Percentiles rank a stretch among this genome's conserved stretches.
Conservation (phyloP, 30 jellyfish, hydroid and myxozoan genomes). For the Hydra vulgaris region DNA sequence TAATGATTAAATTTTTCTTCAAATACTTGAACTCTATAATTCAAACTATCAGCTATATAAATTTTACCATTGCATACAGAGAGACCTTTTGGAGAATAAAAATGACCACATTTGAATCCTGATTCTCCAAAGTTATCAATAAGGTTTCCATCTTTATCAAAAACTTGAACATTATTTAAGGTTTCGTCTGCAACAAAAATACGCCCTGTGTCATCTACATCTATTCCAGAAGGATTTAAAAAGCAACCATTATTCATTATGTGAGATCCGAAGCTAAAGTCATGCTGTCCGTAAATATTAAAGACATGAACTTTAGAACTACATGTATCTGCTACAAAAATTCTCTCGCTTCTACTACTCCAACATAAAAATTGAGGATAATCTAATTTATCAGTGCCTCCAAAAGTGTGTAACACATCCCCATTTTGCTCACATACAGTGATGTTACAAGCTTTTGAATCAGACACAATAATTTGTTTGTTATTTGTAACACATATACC, state of each 20-base stretch:
- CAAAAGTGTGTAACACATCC: conserved; percentile 1
- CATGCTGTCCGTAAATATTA: conserved; percentile 13
- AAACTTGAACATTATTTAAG: conserved; percentile 25
- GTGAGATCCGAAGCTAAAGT: conserved; percentile 15
- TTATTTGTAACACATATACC: conserved; percentile 28
- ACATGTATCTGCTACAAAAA: conserved; percentile 34
- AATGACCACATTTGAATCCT: conserved; percentile 20
- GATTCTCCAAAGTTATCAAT: conserved; percentile 29
- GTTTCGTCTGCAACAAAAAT: conserved; percentile 31
- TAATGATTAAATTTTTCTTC: neutral
- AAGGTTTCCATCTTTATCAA: conserved; percentile 27
- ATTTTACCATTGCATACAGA: conserved; percentile 1
- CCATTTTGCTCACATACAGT: conserved; percentile 22
- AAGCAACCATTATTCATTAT: conserved; percentile 27
- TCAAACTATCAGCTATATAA: conserved; percentile 26
- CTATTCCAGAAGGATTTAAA: conserved; percentile 34
- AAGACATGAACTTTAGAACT: conserved; percentile 34
- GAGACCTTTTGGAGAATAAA: conserved; percentile 34
- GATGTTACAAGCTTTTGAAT: conserved; percentile 11
- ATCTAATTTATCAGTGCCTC: conserved; percentile 22
- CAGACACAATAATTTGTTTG: conserved; percentile 14
- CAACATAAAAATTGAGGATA: conserved; percentile 26
- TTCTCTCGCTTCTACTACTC: conserved; percentile 6
- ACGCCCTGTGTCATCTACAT: conserved; percentile 33
- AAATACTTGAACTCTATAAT: conserved; percentile 27